phyloP scores from a whole-genome alignment of 2,113 vertebrate species.

The Phasianus colchicus region DNA sequence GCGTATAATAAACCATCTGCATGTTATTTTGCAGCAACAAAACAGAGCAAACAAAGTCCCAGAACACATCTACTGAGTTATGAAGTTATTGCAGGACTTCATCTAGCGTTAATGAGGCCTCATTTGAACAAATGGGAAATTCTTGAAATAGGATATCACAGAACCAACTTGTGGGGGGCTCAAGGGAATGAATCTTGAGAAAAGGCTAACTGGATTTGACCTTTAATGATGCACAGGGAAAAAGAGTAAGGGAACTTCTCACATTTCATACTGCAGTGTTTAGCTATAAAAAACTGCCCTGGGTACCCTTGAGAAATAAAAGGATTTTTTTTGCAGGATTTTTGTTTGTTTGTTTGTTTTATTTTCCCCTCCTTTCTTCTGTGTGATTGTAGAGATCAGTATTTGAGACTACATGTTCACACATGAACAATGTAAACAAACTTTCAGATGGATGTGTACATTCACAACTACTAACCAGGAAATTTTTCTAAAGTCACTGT shows the following conservation, averaged over 20 bases:
- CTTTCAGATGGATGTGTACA: background rate
- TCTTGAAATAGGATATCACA: slow-evolving; percentile 9
- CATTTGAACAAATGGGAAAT: slow-evolving; percentile 15
- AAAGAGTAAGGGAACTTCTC: slow-evolving; percentile 9
- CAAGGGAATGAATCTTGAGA: background rate
- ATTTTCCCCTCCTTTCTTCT: background rate
- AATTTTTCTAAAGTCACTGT: background rate
- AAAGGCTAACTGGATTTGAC: background rate
- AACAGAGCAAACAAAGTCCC: slow-evolving; percentile 5
- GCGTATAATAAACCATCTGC: background rate
- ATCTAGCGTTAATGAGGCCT: slow-evolving; percentile 5
- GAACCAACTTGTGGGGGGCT: background rate
- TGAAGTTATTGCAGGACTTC: background rate
- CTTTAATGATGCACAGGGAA: background rate
- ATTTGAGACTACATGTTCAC: background rate
- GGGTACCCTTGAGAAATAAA: background rate
- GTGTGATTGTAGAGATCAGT: background rate
- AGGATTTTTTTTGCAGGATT: background rate
- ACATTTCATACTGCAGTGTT: background rate
- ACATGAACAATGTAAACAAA: background rate
- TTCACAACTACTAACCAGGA: background rate
- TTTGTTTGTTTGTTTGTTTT: background rate
- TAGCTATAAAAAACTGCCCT: background rate
- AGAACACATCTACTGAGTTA: background rate
- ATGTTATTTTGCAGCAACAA: slow-evolving; percentile 23